Evolutionary conservation across 1,140 invertebrate species (phyloP).

Genomic region (Ceratosolen solmsi): DNA sequence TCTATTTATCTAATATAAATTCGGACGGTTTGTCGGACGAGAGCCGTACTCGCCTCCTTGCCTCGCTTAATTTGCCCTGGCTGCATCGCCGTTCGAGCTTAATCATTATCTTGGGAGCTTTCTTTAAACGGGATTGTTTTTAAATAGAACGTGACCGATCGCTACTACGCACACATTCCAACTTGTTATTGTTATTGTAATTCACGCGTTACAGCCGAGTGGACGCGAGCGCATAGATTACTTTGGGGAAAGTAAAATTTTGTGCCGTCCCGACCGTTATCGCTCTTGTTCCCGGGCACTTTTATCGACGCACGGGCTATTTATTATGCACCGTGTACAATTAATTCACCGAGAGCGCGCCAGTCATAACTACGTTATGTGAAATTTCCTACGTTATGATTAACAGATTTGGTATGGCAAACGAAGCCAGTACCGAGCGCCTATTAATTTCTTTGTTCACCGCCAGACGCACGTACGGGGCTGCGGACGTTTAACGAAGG

Average conservation of each 20-base stretch:
- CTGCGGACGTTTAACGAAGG: neutral
- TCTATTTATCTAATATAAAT: constrained; percentile 25
- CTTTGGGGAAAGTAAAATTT: neutral
- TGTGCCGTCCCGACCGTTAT: neutral
- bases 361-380: neutral
- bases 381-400: constrained; percentile 21
- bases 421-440: neutral
- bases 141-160: neutral
- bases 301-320: neutral
- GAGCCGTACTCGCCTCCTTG: neutral
- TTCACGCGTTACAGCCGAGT: neutral
- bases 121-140: neutral
- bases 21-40: neutral
- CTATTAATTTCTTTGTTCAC: constrained; percentile 45
- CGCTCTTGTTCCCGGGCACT: neutral
- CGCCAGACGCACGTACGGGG: neutral
- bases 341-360: neutral
- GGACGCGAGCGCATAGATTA: neutral
- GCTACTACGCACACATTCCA: neutral
- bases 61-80: neutral
- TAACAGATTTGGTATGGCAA: constrained; percentile 34
- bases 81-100: neutral
- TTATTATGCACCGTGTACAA: neutral
- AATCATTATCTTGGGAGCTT: constrained; percentile 2
- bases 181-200: neutral